phyloP scores from a whole-genome alignment of 2,797 vertebrate genomes.

The Picus viridis region DNA sequence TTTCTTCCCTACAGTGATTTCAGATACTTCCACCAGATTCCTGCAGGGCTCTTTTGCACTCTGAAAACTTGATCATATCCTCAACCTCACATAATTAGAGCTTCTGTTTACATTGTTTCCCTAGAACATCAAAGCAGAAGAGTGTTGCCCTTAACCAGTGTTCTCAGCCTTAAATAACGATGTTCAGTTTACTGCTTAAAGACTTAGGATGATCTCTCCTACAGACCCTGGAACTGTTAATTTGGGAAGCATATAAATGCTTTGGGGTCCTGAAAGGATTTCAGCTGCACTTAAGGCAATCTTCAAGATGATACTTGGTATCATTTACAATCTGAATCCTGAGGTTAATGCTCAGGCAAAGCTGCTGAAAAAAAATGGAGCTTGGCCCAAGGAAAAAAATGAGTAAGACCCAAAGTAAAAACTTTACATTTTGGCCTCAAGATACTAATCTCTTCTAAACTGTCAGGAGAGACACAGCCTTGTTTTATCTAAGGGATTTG shows the following conservation, averaged over 20 bases:
- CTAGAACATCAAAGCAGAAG: conserved; percentile 34
- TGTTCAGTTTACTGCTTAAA: conserved; percentile 4
- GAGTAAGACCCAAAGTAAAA: neutral
- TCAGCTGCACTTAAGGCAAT: neutral
- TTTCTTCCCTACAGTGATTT: conserved; percentile 57
- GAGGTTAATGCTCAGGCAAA: conserved; percentile 2
- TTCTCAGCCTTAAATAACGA: conserved; percentile 33
- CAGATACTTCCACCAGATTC: conserved; percentile 47
- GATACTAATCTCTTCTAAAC: neutral
- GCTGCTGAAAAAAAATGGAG: neutral
- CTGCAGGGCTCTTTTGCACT: conserved; percentile 51
- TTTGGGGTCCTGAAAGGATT: neutral
- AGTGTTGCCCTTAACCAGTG: neutral
- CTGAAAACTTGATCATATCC: conserved; percentile 47
- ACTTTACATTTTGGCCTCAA: neutral
- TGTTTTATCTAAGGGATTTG: neutral
- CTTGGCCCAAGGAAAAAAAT: neutral
- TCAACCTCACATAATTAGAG: conserved; percentile 32
- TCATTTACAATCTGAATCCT: neutral
- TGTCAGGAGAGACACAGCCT: neutral
- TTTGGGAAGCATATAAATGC: neutral
- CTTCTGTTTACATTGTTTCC: conserved; percentile 35
- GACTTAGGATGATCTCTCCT: neutral
- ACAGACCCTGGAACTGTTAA: neutral
- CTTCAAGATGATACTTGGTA: neutral